Percentiles rank a stretch among this genome's conserved stretches.
phyloP scores from a whole-genome alignment of 2,113 vertebrate species.

The Beaufortia kweichowensis region DNA sequence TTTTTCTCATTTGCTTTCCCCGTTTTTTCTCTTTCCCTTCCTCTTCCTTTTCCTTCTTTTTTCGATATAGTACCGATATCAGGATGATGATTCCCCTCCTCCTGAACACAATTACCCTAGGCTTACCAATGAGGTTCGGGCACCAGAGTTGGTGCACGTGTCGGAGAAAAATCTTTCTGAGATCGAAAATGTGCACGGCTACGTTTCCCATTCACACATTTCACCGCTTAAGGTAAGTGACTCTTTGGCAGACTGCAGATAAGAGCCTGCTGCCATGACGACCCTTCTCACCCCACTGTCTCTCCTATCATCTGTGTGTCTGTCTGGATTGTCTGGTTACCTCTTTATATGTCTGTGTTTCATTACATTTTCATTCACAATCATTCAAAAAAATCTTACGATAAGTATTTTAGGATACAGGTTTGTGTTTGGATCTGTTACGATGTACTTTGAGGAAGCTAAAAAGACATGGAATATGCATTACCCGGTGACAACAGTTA shows the following conservation, averaged over 20 bases:
- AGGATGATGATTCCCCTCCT: slow-evolving; percentile 86
- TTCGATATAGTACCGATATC: slow-evolving; percentile 87
- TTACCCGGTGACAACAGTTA: no score
- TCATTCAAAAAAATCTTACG: not conserved
- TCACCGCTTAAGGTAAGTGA: slow-evolving; percentile 92
- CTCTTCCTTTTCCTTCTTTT: slow-evolving; percentile 35
- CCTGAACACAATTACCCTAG: slow-evolving; percentile 89
- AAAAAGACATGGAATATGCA: no score
- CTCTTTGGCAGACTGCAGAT: not conserved
- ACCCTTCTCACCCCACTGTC: not conserved
- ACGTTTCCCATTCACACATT: slow-evolving; percentile 93
- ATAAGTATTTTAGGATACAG: no score
- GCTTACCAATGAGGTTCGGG: slow-evolving; percentile 85
- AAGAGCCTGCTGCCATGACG: slow-evolving; percentile 45
- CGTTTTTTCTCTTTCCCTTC: not conserved
- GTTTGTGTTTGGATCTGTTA: not conserved
- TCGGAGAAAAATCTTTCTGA: slow-evolving; percentile 97
- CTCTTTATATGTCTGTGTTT: not conserved
- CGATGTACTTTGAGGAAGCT: no score
- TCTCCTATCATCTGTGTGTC: slow-evolving; percentile 10
- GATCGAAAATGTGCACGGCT: slow-evolving; percentile 96
- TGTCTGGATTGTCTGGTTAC: not conserved
- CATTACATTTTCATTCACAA: not conserved
- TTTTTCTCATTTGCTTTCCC: not conserved
- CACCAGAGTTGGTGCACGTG: slow-evolving; percentile 93